These are phyloP conservation scores for Caenorhabditis macrosperma DNA, from an alignment of 2,888 invertebrate genomes.

Conservation along the genomic window DNA sequence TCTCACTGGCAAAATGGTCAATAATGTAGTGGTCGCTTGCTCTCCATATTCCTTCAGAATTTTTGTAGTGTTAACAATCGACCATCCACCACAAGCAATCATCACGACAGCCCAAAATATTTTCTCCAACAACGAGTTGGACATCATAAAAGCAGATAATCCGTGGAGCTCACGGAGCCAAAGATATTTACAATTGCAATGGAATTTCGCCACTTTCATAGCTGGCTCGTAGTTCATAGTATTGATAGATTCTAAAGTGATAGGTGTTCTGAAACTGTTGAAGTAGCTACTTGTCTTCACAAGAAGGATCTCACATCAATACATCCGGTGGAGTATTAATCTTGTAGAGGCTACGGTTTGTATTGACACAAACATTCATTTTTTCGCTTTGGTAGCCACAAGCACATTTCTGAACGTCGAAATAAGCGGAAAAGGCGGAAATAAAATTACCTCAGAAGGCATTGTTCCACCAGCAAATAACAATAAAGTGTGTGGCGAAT, in stretches of 20 bases:
- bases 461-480: not conserved
- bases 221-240: conserved; percentile 47
- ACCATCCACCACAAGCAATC: conserved; percentile 42
- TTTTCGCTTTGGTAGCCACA: conserved; percentile 32
- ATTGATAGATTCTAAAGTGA: conserved; percentile 28
- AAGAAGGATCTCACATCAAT: conserved; percentile 19
- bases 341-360: conserved; percentile 19
- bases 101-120: conserved; percentile 60
- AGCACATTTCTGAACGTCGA: conserved; percentile 20
- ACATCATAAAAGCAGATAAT: conserved; percentile 65
- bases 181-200: conserved; percentile 64
- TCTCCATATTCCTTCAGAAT: conserved; percentile 60
- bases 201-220: conserved; percentile 53
- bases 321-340: conserved; percentile 26
- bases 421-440: not conserved
- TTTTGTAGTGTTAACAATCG: conserved; percentile 55
- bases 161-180: conserved; percentile 68
- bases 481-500: not conserved
- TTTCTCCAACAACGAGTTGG: conserved; percentile 56
- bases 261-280: conserved; percentile 18
- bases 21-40: conserved; percentile 58
- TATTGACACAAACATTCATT: not conserved
- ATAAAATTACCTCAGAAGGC: conserved; percentile 14
- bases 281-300: too few species aligned
- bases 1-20: conserved; percentile 60